A percentile compares a stretch with the other conserved stretches of the same genome.
phyloP scores from a whole-genome alignment of 2,888 invertebrate genomes.

The Nomada hirtipes region DNA sequence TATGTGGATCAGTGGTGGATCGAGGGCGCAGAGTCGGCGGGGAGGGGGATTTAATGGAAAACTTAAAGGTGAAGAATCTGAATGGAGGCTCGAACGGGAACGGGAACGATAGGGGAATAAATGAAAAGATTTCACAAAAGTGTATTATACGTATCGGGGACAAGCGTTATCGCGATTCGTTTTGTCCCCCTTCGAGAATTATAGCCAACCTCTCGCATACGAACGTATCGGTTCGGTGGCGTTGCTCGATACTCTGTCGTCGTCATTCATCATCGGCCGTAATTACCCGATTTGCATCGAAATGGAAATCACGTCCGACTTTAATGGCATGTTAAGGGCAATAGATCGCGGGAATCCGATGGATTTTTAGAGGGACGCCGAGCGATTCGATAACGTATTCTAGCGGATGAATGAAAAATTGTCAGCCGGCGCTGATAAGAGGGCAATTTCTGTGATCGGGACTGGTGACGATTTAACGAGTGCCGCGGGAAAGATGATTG shows the following conservation, averaged over 20 bases:
- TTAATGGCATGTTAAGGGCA: slow-evolving; percentile 50
- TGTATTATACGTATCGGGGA: background rate
- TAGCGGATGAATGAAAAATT: slow-evolving; percentile 1
- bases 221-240: slow-evolving; percentile 4
- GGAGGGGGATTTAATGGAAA: slow-evolving; percentile 40
- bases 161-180: background rate
- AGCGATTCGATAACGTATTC: background rate
- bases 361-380: slow-evolving; percentile 12
- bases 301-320: slow-evolving; percentile 57
- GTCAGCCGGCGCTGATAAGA: background rate
- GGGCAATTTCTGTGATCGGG: background rate
- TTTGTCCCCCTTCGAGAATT: slow-evolving; percentile 27
- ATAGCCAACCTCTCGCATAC: slow-evolving; percentile 6
- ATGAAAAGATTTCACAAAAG: background rate
- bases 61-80: slow-evolving; percentile 50
- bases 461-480: background rate
- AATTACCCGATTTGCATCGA: slow-evolving; percentile 59
- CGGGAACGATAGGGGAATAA: background rate
- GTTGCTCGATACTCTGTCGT: slow-evolving; percentile 32
- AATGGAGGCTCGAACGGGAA: background rate
- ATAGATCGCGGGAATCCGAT: slow-evolving; percentile 36
- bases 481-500: no score
- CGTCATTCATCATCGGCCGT: slow-evolving; percentile 58
- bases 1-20: slow-evolving; percentile 36
- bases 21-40: background rate